These are phyloP conservation scores for Campoletis sonorensis DNA, from an alignment of 1,140 invertebrate genomes.

Conservation along the genomic window DNA sequence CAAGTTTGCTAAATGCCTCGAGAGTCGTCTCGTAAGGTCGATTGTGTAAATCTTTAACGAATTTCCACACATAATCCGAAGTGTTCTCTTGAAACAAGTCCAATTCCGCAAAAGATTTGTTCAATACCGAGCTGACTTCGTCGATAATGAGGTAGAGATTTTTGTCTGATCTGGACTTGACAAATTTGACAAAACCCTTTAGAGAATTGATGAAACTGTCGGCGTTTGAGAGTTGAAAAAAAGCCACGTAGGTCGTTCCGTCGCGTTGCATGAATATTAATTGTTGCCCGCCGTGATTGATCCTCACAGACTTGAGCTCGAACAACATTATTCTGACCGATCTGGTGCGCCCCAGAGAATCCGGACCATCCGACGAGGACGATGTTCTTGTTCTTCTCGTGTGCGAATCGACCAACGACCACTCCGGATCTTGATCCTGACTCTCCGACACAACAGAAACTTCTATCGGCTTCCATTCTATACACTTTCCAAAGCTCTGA, in stretches of 20 bases:
- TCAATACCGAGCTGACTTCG: slow-evolving; percentile 81
- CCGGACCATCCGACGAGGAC: slow-evolving; percentile 73
- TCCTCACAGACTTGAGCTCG: slow-evolving; percentile 82
- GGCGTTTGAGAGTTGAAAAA: slow-evolving; percentile 91
- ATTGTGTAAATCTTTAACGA: slow-evolving; percentile 84
- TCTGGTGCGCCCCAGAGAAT: slow-evolving; percentile 77
- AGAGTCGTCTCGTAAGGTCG: slow-evolving; percentile 88
- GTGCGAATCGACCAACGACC: slow-evolving; percentile 87
- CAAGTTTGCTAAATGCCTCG: slow-evolving; percentile 90
- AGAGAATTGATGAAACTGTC: slow-evolving; percentile 85
- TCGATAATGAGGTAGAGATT: slow-evolving; percentile 83
- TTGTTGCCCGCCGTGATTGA: slow-evolving; percentile 82
- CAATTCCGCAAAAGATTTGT: slow-evolving; percentile 90
- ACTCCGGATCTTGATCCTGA: slow-evolving; percentile 87
- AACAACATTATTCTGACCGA: slow-evolving; percentile 81
- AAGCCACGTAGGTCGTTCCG: slow-evolving; percentile 85
- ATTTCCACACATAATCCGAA: slow-evolving; percentile 82
- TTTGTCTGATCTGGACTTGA: slow-evolving; percentile 83
- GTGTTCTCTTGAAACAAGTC: slow-evolving; percentile 86
- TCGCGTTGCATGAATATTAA: slow-evolving; percentile 85
- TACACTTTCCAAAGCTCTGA: slow-evolving; percentile 77
- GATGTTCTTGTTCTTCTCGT: slow-evolving; percentile 76
- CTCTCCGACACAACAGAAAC: slow-evolving; percentile 84
- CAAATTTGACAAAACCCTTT: slow-evolving; percentile 79
- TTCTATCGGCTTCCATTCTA: slow-evolving; percentile 89